These are phyloP conservation scores for Enteromius trimaculatus DNA, from an alignment of 2,797 vertebrate species.

Conservation along the genomic window DNA sequence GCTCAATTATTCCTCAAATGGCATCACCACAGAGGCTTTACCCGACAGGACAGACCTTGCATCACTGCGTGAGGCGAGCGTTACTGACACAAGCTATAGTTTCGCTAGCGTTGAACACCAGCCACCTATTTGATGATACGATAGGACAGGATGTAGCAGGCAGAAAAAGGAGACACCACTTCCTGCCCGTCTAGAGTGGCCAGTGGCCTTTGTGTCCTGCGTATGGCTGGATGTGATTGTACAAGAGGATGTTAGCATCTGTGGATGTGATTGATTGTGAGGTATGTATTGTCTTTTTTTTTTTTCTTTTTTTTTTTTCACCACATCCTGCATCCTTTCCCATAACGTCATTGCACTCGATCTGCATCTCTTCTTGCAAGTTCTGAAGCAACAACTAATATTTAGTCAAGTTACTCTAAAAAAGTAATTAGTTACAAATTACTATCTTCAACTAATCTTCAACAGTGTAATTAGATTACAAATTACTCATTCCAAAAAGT, in stretches of 20 bases:
- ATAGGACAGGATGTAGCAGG: slow-evolving; percentile 62
- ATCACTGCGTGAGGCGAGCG: not conserved
- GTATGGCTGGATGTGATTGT: slow-evolving; percentile 43
- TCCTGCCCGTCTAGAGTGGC: slow-evolving; percentile 45
- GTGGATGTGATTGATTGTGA: not conserved
- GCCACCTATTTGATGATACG: not conserved
- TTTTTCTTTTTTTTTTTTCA: not conserved
- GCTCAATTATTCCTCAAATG: slow-evolving; percentile 63
- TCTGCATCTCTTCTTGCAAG: not conserved
- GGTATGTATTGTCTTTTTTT: not conserved
- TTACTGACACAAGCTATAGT: slow-evolving; percentile 13
- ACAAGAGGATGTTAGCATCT: slow-evolving; percentile 13
- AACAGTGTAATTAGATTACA: too few species aligned
- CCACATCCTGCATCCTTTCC: slow-evolving; percentile 32
- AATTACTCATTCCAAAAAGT: too few species aligned
- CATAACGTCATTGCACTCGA: not conserved
- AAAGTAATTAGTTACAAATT: too few species aligned
- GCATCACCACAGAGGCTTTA: slow-evolving; percentile 45
- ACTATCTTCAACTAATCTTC: too few species aligned
- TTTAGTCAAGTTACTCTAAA: too few species aligned
- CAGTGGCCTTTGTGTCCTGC: slow-evolving; percentile 39
- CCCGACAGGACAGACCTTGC: not conserved
- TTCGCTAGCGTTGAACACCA: slow-evolving; percentile 7
- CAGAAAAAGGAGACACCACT: slow-evolving; percentile 59
- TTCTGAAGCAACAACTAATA: not conserved